Percentiles rank a stretch among this genome's conserved stretches.
Evolutionary conservation across 1,140 invertebrate genomes (phyloP).

Genomic region (Atopsyche davidsoni): DNA sequence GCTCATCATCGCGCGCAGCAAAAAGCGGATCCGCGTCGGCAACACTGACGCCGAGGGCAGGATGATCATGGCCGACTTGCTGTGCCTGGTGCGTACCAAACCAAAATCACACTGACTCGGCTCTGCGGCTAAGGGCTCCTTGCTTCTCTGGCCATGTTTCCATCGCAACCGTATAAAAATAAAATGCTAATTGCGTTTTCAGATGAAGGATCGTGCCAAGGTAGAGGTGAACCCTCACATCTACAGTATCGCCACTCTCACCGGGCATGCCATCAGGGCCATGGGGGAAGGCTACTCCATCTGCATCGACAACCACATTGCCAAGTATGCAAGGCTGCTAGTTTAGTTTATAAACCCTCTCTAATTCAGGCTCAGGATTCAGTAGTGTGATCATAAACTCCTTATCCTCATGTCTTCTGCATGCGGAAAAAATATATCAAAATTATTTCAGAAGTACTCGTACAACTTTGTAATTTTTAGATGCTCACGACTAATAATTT

Average conservation of each 20-base stretch:
- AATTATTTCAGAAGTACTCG: no score
- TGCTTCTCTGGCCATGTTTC: no score
- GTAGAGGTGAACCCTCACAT: conserved; percentile 69
- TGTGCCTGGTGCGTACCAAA: conserved; percentile 67
- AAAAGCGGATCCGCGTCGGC: conserved; percentile 71
- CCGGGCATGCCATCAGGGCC: conserved; percentile 73
- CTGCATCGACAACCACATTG: conserved; percentile 83
- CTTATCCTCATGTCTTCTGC: no score
- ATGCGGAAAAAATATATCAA: no score
- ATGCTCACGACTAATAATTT: no score
- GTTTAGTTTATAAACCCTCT: not conserved
- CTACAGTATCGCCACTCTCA: conserved; percentile 90
- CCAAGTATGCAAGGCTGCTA: conserved; percentile 39
- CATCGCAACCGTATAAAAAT: no score
- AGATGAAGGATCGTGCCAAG: conserved; percentile 63
- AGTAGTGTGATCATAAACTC: no score
- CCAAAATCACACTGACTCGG: no score
- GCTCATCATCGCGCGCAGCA: conserved; percentile 78
- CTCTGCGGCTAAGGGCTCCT: no score
- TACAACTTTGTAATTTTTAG: no score
- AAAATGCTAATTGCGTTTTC: no score
- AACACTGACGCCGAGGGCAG: conserved; percentile 95
- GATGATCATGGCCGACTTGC: conserved; percentile 91
- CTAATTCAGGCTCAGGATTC: no score
- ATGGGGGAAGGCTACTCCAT: conserved; percentile 74